Conservation (phyloP, 2,797 vertebrate species). For the Apodemus agrarius region DNA sequence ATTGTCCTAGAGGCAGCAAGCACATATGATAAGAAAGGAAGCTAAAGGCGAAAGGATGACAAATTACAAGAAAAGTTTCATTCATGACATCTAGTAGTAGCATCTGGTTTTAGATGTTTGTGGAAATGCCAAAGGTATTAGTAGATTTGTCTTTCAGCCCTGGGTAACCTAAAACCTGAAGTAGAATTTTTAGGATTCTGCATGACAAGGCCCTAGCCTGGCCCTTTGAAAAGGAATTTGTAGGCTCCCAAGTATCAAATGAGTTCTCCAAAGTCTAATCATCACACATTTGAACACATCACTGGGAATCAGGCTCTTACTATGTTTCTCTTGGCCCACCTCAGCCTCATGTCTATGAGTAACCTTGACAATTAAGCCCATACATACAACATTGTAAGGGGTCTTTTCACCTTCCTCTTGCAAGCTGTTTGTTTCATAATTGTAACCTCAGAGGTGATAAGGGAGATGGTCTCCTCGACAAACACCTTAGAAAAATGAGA, state of each 20-base stretch:
- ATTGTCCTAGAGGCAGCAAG: background rate
- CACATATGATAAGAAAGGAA: background rate
- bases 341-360: background rate
- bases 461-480: too few relatives aligned
- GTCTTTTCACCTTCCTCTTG: background rate
- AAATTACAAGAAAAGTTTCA: too few relatives aligned
- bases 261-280: background rate
- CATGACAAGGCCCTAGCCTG: background rate
- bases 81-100: too few relatives aligned
- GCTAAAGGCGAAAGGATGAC: too few relatives aligned
- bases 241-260: background rate
- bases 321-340: background rate
- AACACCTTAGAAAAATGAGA: too few relatives aligned
- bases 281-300: background rate
- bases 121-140: background rate
- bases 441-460: too few relatives aligned
- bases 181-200: background rate
- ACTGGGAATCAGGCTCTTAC: background rate
- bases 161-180: background rate
- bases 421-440: background rate
- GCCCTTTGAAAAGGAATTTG: background rate
- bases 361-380: background rate
- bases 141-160: background rate
- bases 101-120: background rate
- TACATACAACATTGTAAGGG: background rate